Evolutionary conservation across 2,888 invertebrate species (phyloP).

Genomic region (Empis stercorea): DNA sequence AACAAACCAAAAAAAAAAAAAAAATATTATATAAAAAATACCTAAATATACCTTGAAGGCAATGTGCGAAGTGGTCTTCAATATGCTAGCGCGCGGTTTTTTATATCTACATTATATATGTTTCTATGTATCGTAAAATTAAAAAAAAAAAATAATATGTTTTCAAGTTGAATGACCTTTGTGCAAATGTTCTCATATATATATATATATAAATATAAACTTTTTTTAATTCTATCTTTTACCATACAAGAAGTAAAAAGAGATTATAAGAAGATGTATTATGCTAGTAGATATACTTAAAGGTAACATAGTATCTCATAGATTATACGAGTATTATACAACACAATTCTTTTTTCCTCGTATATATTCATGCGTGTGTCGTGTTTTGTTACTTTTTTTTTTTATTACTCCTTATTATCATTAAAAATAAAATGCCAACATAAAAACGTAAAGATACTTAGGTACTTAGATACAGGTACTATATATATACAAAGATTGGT

Average conservation of each 20-base stretch:
- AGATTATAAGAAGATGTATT: too few relatives aligned
- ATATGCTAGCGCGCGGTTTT: background rate
- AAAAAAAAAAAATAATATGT: background rate
- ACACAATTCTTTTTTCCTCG: too few relatives aligned
- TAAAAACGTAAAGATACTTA: too few relatives aligned
- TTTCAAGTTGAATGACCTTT: conserved; percentile 30
- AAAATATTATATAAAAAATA: conserved; percentile 2
- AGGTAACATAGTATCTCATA: too few relatives aligned
- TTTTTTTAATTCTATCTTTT: background rate
- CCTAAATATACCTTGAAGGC: conserved; percentile 10
- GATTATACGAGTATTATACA: too few relatives aligned
- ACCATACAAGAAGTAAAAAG: too few relatives aligned
- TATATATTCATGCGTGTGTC: conserved; percentile 1
- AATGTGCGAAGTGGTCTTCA: conserved; percentile 11
- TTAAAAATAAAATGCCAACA: too few relatives aligned
- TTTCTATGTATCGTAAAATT: background rate
- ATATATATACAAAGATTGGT: too few relatives aligned
- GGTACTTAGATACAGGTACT: too few relatives aligned
- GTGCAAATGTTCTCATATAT: conserved; percentile 17
- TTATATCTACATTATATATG: background rate
- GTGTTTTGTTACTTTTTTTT: background rate
- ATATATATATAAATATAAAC: background rate
- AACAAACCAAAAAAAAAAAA: background rate
- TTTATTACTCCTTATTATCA: background rate
- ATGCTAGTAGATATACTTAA: too few relatives aligned